phyloP scores from a whole-genome alignment of 1,140 invertebrate species.

The Homalodisca vitripennis region DNA sequence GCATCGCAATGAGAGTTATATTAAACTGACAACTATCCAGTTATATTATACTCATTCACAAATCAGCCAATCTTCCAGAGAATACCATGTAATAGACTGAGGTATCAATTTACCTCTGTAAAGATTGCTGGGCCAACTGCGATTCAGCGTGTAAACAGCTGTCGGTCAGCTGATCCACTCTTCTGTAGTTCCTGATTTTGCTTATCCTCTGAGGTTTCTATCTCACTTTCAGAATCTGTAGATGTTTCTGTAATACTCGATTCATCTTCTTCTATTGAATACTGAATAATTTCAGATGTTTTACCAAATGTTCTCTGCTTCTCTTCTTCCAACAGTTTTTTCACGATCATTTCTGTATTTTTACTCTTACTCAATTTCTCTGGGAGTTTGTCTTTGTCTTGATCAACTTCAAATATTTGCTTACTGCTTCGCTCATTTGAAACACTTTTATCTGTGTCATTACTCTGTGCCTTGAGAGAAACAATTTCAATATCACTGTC shows the following conservation, averaged over 20 bases:
- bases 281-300: not conserved
- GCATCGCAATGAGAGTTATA: too few species aligned
- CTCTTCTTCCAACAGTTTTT: conserved; percentile 9
- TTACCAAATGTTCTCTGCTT: not conserved
- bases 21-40: too few species aligned
- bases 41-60: too few species aligned
- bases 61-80: too few species aligned
- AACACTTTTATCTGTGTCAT: too few species aligned
- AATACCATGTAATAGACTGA: too few species aligned
- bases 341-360: not conserved
- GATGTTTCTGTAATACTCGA: not conserved
- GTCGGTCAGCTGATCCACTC: not conserved
- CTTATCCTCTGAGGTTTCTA: not conserved
- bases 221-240: not conserved
- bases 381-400: not conserved
- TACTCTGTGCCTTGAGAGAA: not conserved
- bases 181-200: not conserved
- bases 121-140: not conserved
- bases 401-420: not conserved
- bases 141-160: not conserved
- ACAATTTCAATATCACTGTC: not conserved
- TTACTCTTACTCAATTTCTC: not conserved
- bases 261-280: not conserved
- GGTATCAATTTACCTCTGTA: not conserved
- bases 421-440: not conserved